phyloP scores from a whole-genome alignment of 2,888 invertebrate species.

The Drosophila birchii region DNA sequence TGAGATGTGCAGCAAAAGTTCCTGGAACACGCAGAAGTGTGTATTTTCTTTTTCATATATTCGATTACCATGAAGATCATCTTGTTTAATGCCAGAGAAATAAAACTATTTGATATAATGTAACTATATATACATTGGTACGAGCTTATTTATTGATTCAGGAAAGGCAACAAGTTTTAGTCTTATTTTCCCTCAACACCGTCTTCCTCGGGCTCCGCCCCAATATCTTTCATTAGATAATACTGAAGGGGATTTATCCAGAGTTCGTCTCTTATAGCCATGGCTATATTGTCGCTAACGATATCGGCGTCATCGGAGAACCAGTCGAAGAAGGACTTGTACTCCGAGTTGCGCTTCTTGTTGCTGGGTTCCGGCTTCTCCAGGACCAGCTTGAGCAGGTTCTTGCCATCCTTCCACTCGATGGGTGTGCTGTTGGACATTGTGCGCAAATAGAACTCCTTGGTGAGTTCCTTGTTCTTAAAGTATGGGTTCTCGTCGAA shows the following conservation, averaged over 20 bases:
- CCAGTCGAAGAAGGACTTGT: constrained; percentile 93
- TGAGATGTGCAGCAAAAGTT: neutral
- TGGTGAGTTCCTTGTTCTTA: constrained; percentile 91
- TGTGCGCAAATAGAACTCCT: constrained; percentile 88
- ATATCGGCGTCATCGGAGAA: constrained; percentile 92
- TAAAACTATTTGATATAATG: neutral
- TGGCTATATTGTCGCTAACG: constrained; percentile 93
- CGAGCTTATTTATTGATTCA: neutral
- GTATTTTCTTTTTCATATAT: neutral
- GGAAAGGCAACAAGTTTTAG: neutral
- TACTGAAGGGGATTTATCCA: constrained; percentile 95
- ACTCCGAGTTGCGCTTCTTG: constrained; percentile 88
- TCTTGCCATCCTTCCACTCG: constrained; percentile 92
- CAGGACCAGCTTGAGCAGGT: constrained; percentile 88
- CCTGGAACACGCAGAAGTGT: neutral
- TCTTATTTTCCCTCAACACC: constrained; percentile 57
- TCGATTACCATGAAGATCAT: neutral
- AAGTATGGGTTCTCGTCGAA: constrained; percentile 94
- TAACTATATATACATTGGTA: neutral
- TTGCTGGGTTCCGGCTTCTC: constrained; percentile 86
- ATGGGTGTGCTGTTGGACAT: constrained; percentile 91
- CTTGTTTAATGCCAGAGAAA: neutral
- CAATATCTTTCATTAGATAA: constrained; percentile 91
- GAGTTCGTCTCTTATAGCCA: constrained; percentile 91
- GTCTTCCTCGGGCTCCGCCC: constrained; percentile 88